phyloP scores from a whole-genome alignment of 2,113 vertebrate genomes.

The Equus quagga region DNA sequence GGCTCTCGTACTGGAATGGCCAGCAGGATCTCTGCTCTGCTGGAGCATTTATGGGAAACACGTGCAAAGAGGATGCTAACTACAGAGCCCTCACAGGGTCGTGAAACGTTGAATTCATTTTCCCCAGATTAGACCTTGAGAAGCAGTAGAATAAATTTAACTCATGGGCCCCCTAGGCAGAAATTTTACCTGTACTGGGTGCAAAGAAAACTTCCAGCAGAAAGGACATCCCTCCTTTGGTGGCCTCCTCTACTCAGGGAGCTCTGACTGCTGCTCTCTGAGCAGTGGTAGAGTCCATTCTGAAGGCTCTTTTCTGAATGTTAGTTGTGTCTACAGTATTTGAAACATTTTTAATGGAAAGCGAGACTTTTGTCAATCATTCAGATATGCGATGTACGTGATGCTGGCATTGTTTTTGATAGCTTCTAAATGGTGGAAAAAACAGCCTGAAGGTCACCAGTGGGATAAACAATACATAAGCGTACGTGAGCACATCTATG shows the following conservation, averaged over 20 bases:
- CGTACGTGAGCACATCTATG: not conserved
- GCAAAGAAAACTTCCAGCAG: not conserved
- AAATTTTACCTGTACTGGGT: not conserved
- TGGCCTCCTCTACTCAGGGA: not conserved
- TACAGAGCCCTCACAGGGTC: not conserved
- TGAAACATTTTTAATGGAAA: not conserved
- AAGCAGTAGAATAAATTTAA: not conserved
- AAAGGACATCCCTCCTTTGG: not conserved
- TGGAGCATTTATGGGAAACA: slow-evolving; percentile 30
- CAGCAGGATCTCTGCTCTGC: not conserved
- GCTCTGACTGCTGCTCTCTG: not conserved
- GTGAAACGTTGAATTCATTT: not conserved
- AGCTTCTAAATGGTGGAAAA: not conserved
- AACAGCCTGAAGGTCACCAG: not conserved
- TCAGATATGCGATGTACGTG: not conserved
- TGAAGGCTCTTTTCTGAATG: not conserved
- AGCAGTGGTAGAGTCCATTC: not conserved
- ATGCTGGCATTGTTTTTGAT: not conserved
- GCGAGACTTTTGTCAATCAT: not conserved
- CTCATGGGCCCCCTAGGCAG: not conserved
- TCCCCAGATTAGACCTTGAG: not conserved
- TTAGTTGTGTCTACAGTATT: not conserved
- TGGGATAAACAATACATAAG: not conserved
- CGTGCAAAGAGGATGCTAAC: not conserved
- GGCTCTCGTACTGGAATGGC: not conserved